Percentiles rank a stretch among this genome's conserved stretches.
These are phyloP conservation scores for Phthorimaea operculella DNA, from an alignment of 1,140 invertebrate genomes.

Conservation along the genomic window DNA sequence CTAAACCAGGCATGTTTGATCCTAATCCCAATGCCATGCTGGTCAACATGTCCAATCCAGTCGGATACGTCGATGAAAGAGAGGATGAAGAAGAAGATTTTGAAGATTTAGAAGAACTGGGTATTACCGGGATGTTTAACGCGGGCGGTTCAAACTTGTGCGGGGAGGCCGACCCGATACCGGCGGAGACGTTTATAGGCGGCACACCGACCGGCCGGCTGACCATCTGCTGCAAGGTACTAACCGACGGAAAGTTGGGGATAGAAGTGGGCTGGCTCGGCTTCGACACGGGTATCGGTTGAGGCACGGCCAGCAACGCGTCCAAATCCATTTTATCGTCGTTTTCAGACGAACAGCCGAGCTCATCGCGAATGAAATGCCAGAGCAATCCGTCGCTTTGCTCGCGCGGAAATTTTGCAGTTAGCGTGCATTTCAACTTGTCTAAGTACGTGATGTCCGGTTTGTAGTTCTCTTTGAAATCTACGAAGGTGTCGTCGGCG, in stretches of 20 bases:
- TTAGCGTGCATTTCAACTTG: slow-evolving; percentile 77
- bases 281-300: slow-evolving; percentile 63
- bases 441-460: slow-evolving; percentile 81
- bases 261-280: slow-evolving; percentile 48
- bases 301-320: slow-evolving; percentile 67
- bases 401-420: slow-evolving; percentile 74
- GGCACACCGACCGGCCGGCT: slow-evolving; percentile 60
- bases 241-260: slow-evolving; percentile 62
- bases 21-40: slow-evolving; percentile 64
- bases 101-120: slow-evolving; percentile 56
- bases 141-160: slow-evolving; percentile 64
- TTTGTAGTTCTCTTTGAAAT: slow-evolving; percentile 81
- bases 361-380: slow-evolving; percentile 70
- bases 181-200: slow-evolving; percentile 58
- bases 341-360: slow-evolving; percentile 67
- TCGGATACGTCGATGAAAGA: slow-evolving; percentile 48
- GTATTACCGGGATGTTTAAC: slow-evolving; percentile 60
- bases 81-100: slow-evolving; percentile 42
- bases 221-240: slow-evolving; percentile 64
- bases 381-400: slow-evolving; percentile 73
- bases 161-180: slow-evolving; percentile 53
- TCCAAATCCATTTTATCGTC: slow-evolving; percentile 69
- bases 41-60: slow-evolving; percentile 63
- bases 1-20: slow-evolving; percentile 49
- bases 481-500: slow-evolving; percentile 79